Evolutionary conservation across 2,113 vertebrate species (phyloP).

Genomic region (Corvus hawaiiensis): DNA sequence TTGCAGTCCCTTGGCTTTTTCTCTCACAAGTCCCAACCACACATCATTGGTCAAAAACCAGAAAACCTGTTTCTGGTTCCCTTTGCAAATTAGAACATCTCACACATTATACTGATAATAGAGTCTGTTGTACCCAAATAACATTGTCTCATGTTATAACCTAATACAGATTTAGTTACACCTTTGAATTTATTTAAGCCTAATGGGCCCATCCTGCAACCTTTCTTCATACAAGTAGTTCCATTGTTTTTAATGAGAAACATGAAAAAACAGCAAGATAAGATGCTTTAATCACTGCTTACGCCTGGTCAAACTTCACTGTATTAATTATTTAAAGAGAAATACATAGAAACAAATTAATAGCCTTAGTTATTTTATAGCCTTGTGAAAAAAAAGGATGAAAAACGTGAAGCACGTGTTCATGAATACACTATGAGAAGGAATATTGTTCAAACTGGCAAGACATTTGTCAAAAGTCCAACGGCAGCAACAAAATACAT

Average conservation of each 20-base stretch:
- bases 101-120: not conserved
- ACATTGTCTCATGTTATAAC: not conserved
- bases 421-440: not conserved
- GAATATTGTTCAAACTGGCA: not conserved
- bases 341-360: slow-evolving; percentile 34
- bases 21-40: not conserved
- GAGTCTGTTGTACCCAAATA: not conserved
- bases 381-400: not conserved
- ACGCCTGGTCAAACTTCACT: not conserved
- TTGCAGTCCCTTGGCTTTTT: not conserved
- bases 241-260: not conserved
- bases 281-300: not conserved
- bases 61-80: not conserved
- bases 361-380: slow-evolving; percentile 15
- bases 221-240: not conserved
- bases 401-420: not conserved
- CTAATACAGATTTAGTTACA: not conserved
- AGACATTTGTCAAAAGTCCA: not conserved
- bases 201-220: not conserved
- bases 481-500: not conserved
- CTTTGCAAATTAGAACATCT: not conserved
- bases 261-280: not conserved
- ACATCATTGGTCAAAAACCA: not conserved
- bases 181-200: not conserved
- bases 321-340: slow-evolving; percentile 54